Evolutionary conservation across 2,113 vertebrate genomes (phyloP).

Genomic region (Zootoca vivipara): DNA sequence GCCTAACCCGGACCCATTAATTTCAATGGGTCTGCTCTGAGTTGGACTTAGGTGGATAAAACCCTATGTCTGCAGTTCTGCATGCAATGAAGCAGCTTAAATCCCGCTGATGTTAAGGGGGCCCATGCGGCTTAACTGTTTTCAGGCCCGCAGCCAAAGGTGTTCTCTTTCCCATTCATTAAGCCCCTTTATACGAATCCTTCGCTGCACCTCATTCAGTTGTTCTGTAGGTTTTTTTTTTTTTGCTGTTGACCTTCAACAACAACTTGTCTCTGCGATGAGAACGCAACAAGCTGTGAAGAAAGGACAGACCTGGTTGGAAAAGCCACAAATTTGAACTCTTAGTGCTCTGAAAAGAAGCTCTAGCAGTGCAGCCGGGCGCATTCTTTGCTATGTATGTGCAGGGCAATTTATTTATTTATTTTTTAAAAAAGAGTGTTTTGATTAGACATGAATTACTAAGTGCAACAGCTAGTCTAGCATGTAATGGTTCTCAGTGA

Average conservation of each 20-base stretch:
- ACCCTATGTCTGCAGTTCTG: background rate
- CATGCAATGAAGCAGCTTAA: background rate
- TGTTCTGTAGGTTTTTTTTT: background rate
- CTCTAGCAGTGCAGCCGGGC: background rate
- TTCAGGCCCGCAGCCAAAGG: background rate
- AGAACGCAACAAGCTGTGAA: background rate
- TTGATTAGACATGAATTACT: slow-evolving; percentile 46
- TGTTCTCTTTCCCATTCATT: background rate
- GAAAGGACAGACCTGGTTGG: too few species aligned
- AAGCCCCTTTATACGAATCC: background rate
- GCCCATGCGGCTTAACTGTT: too few species aligned
- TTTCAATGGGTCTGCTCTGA: too few species aligned
- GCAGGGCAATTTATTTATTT: background rate
- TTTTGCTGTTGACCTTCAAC: background rate
- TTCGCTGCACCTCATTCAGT: background rate
- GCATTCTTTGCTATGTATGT: background rate
- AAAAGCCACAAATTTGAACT: background rate
- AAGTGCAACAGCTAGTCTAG: slow-evolving; percentile 41
- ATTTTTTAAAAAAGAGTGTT: slow-evolving; percentile 15
- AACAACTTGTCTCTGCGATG: background rate
- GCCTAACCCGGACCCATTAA: too few species aligned
- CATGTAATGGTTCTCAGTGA: slow-evolving; percentile 47
- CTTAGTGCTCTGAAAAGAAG: background rate
- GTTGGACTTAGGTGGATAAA: too few species aligned
- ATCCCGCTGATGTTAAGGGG: background rate